These are phyloP conservation scores for Stegastes partitus DNA, from an alignment of 2,113 vertebrate genomes.

Conservation along the genomic window DNA sequence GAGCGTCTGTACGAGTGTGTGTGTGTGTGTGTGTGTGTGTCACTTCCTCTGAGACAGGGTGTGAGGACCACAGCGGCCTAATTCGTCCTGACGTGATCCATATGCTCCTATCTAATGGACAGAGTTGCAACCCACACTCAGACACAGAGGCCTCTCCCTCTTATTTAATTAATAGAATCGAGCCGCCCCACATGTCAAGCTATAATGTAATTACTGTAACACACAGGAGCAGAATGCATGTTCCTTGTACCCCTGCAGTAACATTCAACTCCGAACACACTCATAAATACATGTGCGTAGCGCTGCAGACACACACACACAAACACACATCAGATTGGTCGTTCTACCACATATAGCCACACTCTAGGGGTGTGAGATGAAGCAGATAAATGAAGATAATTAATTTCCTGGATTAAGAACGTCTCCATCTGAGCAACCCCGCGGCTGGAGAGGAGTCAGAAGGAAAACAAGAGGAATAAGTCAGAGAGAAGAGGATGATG, in stretches of 20 bases:
- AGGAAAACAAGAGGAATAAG: conserved; percentile 49
- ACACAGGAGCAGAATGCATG: conserved; percentile 37
- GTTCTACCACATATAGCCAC: conserved; percentile 43
- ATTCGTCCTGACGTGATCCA: conserved; percentile 75
- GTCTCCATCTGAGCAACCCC: conserved; percentile 62
- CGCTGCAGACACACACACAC: conserved; percentile 22
- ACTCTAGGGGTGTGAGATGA: conserved; percentile 63
- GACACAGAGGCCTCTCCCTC: conserved; percentile 55
- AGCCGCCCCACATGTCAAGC: conserved; percentile 45
- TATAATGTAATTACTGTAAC: conserved; percentile 61
- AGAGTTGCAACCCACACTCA: conserved; percentile 45
- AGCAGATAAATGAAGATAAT: conserved; percentile 74
- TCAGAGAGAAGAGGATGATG: conserved; percentile 48
- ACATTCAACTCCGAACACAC: conserved; percentile 26
- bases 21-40: conserved; percentile 23
- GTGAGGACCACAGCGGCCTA: conserved; percentile 52
- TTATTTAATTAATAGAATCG: conserved; percentile 73
- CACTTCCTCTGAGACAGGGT: conserved; percentile 29
- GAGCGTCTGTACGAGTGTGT: neutral
- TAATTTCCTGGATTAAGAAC: conserved; percentile 74
- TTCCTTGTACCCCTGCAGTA: conserved; percentile 28
- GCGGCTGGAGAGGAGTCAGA: conserved; percentile 45
- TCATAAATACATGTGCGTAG: conserved; percentile 24
- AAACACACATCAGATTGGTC: conserved; percentile 19
- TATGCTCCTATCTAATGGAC: conserved; percentile 72